Conservation (phyloP, 2,888 invertebrate genomes). For the Ypsolopha sequella region DNA sequence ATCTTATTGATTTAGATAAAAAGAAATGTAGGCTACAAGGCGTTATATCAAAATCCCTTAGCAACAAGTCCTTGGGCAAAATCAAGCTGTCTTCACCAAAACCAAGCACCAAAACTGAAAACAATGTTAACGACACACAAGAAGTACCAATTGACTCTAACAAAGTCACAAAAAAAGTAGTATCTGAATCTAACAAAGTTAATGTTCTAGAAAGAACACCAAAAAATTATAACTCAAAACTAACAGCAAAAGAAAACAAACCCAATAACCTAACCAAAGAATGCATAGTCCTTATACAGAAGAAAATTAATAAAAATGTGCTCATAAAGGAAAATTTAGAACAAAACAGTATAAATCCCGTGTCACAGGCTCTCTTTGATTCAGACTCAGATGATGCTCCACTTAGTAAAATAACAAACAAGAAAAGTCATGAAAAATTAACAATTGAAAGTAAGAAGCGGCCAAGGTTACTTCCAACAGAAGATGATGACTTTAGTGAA, state of each 20-base stretch:
- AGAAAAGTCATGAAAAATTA: slow-evolving; percentile 7
- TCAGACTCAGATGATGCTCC: slow-evolving; percentile 52
- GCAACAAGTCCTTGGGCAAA: too few relatives aligned
- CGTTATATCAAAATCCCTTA: too few relatives aligned
- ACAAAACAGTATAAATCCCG: slow-evolving; percentile 9
- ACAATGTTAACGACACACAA: too few relatives aligned
- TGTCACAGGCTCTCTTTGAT: slow-evolving; percentile 34
- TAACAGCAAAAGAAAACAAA: slow-evolving; percentile 13
- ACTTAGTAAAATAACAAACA: slow-evolving; percentile 29
- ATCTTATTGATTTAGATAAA: too few relatives aligned
- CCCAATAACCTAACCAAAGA: slow-evolving; percentile 55
- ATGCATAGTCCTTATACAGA: slow-evolving; percentile 56
- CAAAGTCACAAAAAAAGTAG: too few relatives aligned
- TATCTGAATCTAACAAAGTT: not conserved
- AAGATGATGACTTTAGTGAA: slow-evolving; percentile 28
- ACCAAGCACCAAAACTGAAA: too few relatives aligned
- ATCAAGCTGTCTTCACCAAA: too few relatives aligned
- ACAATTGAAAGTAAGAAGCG: slow-evolving; percentile 5
- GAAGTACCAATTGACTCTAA: too few relatives aligned
- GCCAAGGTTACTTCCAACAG: not conserved
- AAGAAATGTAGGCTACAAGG: too few relatives aligned
- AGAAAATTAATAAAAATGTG: slow-evolving; percentile 33
- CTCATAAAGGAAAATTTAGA: slow-evolving; percentile 1
- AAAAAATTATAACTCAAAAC: slow-evolving; percentile 16
- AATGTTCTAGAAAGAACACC: not conserved